These are phyloP conservation scores for Dermochelys coriacea DNA, from an alignment of 2,797 vertebrate species.

Conservation along the genomic window DNA sequence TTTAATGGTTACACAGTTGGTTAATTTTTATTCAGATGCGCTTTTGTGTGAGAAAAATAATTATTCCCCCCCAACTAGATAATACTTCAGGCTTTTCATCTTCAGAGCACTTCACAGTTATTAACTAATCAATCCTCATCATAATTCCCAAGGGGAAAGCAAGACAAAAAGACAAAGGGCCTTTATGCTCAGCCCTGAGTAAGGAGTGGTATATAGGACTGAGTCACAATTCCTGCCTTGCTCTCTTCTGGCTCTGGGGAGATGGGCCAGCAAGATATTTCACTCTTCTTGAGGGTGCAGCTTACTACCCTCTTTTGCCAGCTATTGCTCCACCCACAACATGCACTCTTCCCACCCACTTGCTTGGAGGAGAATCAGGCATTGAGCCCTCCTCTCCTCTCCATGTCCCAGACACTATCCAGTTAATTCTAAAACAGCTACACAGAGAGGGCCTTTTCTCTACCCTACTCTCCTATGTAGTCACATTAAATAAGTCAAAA, in stretches of 20 bases:
- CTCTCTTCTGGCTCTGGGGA: background rate
- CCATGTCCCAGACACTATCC: background rate
- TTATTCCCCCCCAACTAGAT: background rate
- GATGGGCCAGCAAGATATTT: background rate
- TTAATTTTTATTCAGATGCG: background rate
- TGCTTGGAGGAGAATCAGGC: background rate
- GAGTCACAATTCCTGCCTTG: slow-evolving; percentile 4
- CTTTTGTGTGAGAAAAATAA: slow-evolving; percentile 12
- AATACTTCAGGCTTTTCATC: background rate
- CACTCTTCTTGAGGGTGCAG: background rate
- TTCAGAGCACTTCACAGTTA: background rate
- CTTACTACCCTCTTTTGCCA: background rate
- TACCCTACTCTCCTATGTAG: background rate
- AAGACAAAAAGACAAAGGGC: background rate
- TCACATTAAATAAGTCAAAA: background rate
- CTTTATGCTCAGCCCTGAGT: background rate
- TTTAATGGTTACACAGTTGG: background rate
- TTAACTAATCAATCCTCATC: background rate
- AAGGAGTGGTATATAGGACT: background rate
- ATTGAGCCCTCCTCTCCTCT: background rate
- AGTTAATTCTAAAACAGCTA: background rate
- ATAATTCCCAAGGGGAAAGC: background rate
- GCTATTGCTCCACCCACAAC: background rate
- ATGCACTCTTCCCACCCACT: background rate
- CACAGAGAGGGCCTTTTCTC: background rate